Evolutionary conservation across 1,140 invertebrate genomes (phyloP).

Genomic region (Heliconius hermathena): DNA sequence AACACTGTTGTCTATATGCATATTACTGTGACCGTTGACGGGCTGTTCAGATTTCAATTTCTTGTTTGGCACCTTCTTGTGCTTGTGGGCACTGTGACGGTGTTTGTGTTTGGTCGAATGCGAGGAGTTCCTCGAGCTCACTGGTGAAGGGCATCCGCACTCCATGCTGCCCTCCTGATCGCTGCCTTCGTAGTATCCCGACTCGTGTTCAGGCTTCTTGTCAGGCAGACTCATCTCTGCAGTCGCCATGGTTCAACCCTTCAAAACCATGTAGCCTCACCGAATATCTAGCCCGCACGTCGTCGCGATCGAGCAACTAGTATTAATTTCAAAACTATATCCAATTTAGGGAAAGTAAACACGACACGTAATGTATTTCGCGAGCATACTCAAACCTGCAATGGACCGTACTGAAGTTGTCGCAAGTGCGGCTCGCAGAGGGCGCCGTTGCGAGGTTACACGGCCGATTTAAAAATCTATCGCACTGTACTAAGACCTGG

Average conservation of each 20-base stretch:
- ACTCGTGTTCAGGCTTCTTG: conserved; percentile 79
- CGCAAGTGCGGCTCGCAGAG: conserved; percentile 53
- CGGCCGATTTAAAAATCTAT: conserved; percentile 62
- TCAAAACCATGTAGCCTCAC: conserved; percentile 64
- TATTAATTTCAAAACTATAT: conserved; percentile 52
- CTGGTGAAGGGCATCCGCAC: conserved; percentile 71
- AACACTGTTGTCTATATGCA: conserved; percentile 64
- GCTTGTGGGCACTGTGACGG: conserved; percentile 64
- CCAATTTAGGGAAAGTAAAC: conserved; percentile 69
- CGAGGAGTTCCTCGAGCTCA: conserved; percentile 74
- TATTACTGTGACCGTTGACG: conserved; percentile 57
- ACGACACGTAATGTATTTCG: conserved; percentile 74
- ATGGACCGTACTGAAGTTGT: conserved; percentile 60
- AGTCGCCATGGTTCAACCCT: conserved; percentile 73
- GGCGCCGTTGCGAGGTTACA: conserved; percentile 63
- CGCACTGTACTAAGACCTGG: conserved; percentile 38
- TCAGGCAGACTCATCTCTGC: conserved; percentile 76
- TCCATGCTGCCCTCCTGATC: conserved; percentile 79
- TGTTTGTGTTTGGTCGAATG: conserved; percentile 70
- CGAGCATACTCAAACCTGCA: conserved; percentile 59
- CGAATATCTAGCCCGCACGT: conserved; percentile 31
- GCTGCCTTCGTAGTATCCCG: conserved; percentile 79
- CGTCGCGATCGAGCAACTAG: conserved; percentile 29
- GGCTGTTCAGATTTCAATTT: conserved; percentile 62
- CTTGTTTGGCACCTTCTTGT: conserved; percentile 65